phyloP scores from a whole-genome alignment of 1,140 invertebrate genomes.

The Mactra quadrangularis region DNA sequence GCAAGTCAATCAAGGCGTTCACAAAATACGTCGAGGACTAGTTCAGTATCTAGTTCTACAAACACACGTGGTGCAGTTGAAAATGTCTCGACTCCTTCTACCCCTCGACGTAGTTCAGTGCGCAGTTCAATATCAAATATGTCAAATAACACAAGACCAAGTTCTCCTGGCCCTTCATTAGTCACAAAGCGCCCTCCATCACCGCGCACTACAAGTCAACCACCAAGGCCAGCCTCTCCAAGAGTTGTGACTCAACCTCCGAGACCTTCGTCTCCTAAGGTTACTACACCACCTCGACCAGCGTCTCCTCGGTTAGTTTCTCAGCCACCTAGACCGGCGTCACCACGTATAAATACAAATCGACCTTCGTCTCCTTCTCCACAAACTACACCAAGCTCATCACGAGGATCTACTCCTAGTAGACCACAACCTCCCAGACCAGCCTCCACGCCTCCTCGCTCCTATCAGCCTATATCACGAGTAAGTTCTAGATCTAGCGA shows the following conservation, averaged over 20 bases:
- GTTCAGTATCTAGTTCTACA: slow-evolving; percentile 17
- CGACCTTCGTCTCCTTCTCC: slow-evolving; percentile 55
- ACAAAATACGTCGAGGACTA: slow-evolving; percentile 19
- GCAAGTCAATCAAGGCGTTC: neutral
- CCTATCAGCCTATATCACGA: slow-evolving; percentile 56
- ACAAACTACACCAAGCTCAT: slow-evolving; percentile 17
- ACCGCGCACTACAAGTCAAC: slow-evolving; percentile 9
- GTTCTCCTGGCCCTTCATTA: slow-evolving; percentile 22
- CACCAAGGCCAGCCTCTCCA: slow-evolving; percentile 16
- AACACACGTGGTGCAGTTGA: neutral
- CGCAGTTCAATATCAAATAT: neutral
- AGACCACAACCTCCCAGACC: slow-evolving; percentile 60
- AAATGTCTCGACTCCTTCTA: neutral
- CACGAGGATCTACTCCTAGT: slow-evolving; percentile 52
- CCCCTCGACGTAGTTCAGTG: neutral
- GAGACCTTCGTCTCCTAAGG: neutral
- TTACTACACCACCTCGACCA: neutral
- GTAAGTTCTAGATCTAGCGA: slow-evolving; percentile 62
- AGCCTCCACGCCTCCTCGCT: slow-evolving; percentile 64
- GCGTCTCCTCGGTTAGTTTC: neutral
- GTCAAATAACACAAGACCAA: slow-evolving; percentile 17
- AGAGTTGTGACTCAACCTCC: slow-evolving; percentile 7
- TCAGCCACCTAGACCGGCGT: slow-evolving; percentile 34
- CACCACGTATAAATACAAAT: slow-evolving; percentile 1
- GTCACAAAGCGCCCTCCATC: slow-evolving; percentile 25